Evolutionary conservation across 2,797 vertebrate genomes (phyloP), one percentile per base, ranked within the genome.

Genomic region (Sebastes glaucus): DNA sequence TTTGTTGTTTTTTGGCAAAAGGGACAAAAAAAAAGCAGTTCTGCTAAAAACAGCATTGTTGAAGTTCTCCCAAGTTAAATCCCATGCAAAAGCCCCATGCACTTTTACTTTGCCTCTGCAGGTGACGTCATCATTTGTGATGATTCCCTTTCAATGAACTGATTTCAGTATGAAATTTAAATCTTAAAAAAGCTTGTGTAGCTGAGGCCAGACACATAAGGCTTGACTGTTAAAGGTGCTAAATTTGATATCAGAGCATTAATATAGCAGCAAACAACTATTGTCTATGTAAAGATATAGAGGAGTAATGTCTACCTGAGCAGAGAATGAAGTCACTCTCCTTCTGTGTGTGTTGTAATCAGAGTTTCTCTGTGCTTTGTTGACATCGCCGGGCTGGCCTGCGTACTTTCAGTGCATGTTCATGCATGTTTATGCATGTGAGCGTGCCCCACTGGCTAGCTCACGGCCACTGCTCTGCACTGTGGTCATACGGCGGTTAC

Each of bases 381-480:
- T 46, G 42, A 46, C 42, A 46, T 46, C 14, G 0, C 42, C 16
- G 42, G 42, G 42, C 42, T 46, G 42, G 16, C 42, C 42, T 46
- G 42, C 42, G 0, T 46, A 0, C 16, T 46, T 46, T 46, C 0
- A 46, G 42, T 46, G 42, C 46, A 49, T 49, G 46, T 49, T 49
- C 7, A 20, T 49, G 46, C 46, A 35, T 35, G 33, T 35, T 35
- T 3, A 11, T 35, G 33, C 33, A 49, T 20, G 46, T 20, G 46
- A 20, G 46, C 0, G 46, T 49, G 7, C 0, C 46, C 46, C 46
- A 49, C 0, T 49, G 46, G 7, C 46, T 49, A 20, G 46, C 46
- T 49, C 42, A 46, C 42, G 16, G 42, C 42, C 6, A 0, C 16
- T 46, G 42, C 0, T 46, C 42, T 46, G 42, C 42, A 18, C 42